A percentile compares a stretch with the other conserved stretches of the same genome.
Conservation (phyloP, 2,888 invertebrate species). For the Synergus japonicus region DNA sequence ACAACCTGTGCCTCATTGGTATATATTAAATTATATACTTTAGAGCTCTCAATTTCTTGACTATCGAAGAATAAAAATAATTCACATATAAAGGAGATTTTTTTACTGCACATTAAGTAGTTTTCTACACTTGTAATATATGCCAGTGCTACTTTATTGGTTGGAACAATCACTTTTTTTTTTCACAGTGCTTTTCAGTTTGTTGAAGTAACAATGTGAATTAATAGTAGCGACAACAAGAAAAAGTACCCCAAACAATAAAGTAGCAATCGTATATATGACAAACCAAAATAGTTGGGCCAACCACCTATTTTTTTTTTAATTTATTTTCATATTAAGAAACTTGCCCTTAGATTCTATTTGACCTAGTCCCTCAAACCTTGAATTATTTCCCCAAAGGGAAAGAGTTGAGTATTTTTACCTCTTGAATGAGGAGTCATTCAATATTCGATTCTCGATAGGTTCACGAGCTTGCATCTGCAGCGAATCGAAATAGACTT, state of each 20-base stretch:
- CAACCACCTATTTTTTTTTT: too few relatives aligned
- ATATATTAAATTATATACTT: neutral
- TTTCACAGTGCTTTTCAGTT: too few relatives aligned
- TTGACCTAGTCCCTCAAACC: neutral
- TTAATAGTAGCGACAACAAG: too few relatives aligned
- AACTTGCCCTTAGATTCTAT: neutral
- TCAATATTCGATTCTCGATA: conserved; percentile 31
- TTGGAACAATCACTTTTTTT: too few relatives aligned
- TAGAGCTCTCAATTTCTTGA: neutral
- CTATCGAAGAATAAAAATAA: neutral
- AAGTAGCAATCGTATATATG: too few relatives aligned
- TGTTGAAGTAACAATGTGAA: too few relatives aligned
- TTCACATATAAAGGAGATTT: neutral
- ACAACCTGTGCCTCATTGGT: neutral
- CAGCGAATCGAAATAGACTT: conserved; percentile 28
- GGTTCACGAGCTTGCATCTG: conserved; percentile 36
- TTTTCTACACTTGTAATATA: neutral
- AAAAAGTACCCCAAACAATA: too few relatives aligned
- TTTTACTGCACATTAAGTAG: neutral
- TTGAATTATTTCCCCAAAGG: neutral
- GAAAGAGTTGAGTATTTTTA: neutral
- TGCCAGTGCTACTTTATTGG: too few relatives aligned
- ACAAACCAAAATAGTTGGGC: too few relatives aligned
- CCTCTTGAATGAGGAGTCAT: conserved; percentile 22
- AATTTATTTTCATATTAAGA: neutral